Evolutionary conservation across 2,113 vertebrate genomes (phyloP).

Genomic region (Meles meles): DNA sequence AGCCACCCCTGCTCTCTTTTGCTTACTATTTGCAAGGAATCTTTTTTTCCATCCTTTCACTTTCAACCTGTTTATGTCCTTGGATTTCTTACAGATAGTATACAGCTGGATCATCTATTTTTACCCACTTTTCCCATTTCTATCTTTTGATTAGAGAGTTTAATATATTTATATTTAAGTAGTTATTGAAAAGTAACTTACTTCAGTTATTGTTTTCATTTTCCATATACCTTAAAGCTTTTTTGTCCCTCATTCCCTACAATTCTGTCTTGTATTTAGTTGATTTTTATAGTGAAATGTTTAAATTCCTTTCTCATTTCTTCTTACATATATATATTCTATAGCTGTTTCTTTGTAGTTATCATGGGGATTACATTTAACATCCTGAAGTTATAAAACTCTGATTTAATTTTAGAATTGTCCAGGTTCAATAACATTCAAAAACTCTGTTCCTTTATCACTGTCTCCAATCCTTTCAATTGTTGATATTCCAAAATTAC

Average conservation of each 20-base stretch:
- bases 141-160: neutral
- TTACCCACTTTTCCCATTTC: neutral
- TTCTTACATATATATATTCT: neutral
- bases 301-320: neutral
- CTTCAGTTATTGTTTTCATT: neutral
- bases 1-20: neutral
- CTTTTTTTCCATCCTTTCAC: neutral
- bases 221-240: neutral
- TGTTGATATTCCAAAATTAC: neutral
- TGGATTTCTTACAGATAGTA: neutral
- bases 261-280: neutral
- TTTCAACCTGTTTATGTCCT: neutral
- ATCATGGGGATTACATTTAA: neutral
- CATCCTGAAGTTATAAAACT: neutral
- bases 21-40: neutral
- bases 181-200: neutral
- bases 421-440: neutral
- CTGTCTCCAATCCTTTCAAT: neutral
- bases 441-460: neutral
- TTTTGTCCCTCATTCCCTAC: neutral
- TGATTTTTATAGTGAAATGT: neutral
- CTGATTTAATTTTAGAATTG: neutral
- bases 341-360: neutral
- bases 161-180: neutral
- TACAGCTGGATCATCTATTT: neutral